Evolutionary conservation across 2,888 invertebrate genomes (phyloP), one percentile per base, ranked within the genome.

Genomic region (Caenorhabditis sp.): DNA sequence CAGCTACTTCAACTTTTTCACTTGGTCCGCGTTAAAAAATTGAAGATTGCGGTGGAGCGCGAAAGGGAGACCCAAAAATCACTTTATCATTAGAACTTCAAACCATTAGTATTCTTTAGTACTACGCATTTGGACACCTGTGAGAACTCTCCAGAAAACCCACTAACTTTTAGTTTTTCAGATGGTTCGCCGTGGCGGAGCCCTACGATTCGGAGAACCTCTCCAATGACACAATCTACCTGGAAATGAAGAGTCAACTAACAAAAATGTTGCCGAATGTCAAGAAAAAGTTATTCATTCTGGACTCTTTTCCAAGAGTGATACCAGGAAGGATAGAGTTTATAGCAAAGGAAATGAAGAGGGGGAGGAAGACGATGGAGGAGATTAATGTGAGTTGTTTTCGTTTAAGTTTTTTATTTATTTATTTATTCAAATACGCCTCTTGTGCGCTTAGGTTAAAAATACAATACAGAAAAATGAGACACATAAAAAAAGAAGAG

Each of bases 231-330:
- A 35, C 22, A 22, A 66, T 49, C 10, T 80, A 73, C 22, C 8
- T 80, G 24, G 61, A 58, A 41, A 80, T 80, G 80, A 73, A 49
- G 54, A 59, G 56, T 51, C 80, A 80, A 26, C 41, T 80, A 19
- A 22, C 28, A 10, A 80, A 61, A 38, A 41, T 73, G 10, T 16
- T 80, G 8, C 72, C 72, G 28, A 24, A 59, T 49, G 73, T 80
- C 73, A 80, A 73, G 28, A 80, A 61, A 66, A 80, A 73, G n/a
- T 26, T 80, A 16, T 80, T 73, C 28, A 66, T 73, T n/a, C 10
- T 80, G n/a, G 80, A 80, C 26, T 66, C 80, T 8, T 51, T 80
- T 51, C 80, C 80, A n/a, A 58, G 68, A 41, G 54, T 38, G 2
- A 54, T 54, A 2, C 4, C 19, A 12, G 28, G n/a, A 12, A 41